Conservation (phyloP, 1,140 invertebrate species). For the Thaumetopoea pityocampa region DNA sequence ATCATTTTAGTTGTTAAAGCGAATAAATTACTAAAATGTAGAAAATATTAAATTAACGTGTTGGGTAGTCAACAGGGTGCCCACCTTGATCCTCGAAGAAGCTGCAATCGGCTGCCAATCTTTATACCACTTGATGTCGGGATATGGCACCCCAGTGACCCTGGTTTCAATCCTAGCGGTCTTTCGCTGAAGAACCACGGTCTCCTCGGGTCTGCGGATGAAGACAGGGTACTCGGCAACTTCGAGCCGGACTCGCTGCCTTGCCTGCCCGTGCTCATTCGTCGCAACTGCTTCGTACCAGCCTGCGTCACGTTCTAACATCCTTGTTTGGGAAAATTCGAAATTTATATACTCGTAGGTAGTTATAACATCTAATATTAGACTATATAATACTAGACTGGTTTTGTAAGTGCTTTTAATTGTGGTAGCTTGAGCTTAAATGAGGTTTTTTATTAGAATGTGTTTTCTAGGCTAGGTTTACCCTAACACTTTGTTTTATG, state of each 20-base stretch:
- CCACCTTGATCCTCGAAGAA: constrained; percentile 89
- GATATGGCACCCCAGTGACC: constrained; percentile 92
- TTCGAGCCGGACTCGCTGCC: constrained; percentile 88
- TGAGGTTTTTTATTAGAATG: no score
- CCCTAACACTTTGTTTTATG: no score
- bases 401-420: no score
- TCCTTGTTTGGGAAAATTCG: constrained; percentile 71
- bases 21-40: no score
- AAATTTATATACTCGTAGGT: constrained; percentile 1
- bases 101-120: constrained; percentile 94
- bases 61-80: no score
- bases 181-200: constrained; percentile 84
- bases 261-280: constrained; percentile 94
- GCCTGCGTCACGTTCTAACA: constrained; percentile 94
- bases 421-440: no score
- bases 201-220: constrained; percentile 89
- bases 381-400: no score
- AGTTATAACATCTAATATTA: no score
- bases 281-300: constrained; percentile 94
- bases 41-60: no score
- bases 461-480: no score
- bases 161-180: constrained; percentile 88
- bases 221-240: constrained; percentile 96
- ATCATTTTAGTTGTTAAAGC: constrained; percentile 8
- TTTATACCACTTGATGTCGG: constrained; percentile 98